A percentile compares a stretch with the other conserved stretches of the same genome.
Conservation (phyloP, 2,113 vertebrate species). For the Lamprologus lemairii region DNA sequence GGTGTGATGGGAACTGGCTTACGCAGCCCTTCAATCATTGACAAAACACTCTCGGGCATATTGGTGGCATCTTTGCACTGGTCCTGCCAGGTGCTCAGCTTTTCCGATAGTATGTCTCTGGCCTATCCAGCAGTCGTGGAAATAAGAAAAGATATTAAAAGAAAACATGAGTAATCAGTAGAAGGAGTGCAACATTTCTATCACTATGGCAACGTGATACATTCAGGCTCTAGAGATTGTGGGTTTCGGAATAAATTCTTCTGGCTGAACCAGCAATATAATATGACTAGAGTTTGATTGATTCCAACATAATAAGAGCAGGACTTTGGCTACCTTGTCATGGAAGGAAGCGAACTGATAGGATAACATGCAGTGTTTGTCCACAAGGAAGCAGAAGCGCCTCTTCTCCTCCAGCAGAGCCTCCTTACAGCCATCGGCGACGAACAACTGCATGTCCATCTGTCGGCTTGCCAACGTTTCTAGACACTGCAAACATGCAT, state of each 20-base stretch:
- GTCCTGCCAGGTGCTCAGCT: constrained; percentile 86
- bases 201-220: constrained; percentile 8
- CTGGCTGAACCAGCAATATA: neutral
- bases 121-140: constrained; percentile 22
- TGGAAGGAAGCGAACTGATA: constrained; percentile 80
- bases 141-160: neutral
- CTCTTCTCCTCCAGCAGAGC: constrained; percentile 93
- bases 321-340: constrained; percentile 72
- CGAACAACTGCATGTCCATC: constrained; percentile 89
- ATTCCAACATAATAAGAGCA: neutral
- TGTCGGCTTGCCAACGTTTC: constrained; percentile 84
- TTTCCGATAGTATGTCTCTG: constrained; percentile 68
- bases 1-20: constrained; percentile 77
- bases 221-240: neutral
- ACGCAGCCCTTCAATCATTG: constrained; percentile 86
- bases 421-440: constrained; percentile 89
- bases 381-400: constrained; percentile 94
- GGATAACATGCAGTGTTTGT: constrained; percentile 90
- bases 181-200: neutral
- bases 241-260: neutral
- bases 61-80: constrained; percentile 83
- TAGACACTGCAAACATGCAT: constrained; percentile 73
- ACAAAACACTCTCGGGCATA: constrained; percentile 80
- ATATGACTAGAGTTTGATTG: neutral
- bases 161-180: neutral